A percentile compares a stretch with the other conserved stretches of the same genome.
phyloP scores from a whole-genome alignment of 2,113 vertebrate genomes.

The Canis aureus region DNA sequence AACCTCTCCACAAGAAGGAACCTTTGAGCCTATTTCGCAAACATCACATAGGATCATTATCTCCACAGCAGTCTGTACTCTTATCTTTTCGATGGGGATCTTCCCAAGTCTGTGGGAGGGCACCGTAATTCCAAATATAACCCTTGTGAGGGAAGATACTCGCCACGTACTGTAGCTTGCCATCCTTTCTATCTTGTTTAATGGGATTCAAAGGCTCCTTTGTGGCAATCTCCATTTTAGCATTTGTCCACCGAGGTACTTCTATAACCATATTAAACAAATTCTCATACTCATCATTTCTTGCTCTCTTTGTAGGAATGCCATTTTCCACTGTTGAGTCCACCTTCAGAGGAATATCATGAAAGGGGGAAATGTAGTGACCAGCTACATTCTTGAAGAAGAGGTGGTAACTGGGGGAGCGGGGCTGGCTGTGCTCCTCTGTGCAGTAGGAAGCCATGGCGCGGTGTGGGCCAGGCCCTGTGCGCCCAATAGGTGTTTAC shows the following conservation, averaged over 20 bases:
- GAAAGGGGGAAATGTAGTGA: constrained; percentile 97
- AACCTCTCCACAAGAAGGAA: constrained; percentile 93
- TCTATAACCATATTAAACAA: constrained; percentile 98
- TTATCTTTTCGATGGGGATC: constrained; percentile 92
- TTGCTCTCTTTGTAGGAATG: constrained; percentile 88
- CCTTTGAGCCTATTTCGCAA: constrained; percentile 97
- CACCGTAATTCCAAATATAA: constrained; percentile 99
- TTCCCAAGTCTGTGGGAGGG: constrained; percentile 99
- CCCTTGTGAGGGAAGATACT: constrained; percentile 98
- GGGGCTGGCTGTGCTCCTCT: too few species aligned
- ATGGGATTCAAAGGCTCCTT: constrained; percentile 96
- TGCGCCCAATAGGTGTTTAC: too few species aligned
- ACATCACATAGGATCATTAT: constrained; percentile 97
- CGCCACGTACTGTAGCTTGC: constrained; percentile 94
- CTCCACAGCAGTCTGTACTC: constrained; percentile 93
- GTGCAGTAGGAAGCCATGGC: too few species aligned
- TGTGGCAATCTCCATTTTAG: constrained; percentile 99
- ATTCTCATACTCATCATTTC: constrained; percentile 86
- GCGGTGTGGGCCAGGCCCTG: too few species aligned
- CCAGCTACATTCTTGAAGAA: constrained; percentile 88
- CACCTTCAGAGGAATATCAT: constrained; percentile 95
- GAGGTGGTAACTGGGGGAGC: too few species aligned
- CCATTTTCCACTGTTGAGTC: constrained; percentile 85
- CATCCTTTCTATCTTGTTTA: constrained; percentile 96
- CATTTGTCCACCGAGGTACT: constrained; percentile 98